phyloP scores from a whole-genome alignment of 2,797 vertebrate genomes.

The Onychomys leucogaster region DNA sequence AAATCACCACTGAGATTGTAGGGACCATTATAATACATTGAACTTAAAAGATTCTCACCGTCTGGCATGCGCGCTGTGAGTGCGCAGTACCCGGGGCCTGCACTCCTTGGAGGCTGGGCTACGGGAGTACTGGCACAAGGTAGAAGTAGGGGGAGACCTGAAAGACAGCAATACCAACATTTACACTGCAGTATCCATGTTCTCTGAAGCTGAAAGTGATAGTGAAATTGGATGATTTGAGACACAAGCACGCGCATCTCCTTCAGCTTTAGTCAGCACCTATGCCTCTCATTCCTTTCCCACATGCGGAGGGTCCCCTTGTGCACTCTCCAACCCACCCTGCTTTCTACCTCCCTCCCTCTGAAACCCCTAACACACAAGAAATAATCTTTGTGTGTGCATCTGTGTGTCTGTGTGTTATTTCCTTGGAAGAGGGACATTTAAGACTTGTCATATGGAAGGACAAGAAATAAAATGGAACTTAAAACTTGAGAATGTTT shows the following conservation, averaged over 20 bases:
- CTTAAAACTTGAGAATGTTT: background rate
- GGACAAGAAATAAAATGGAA: background rate
- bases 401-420: too few species aligned
- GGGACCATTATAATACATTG: background rate
- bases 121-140: rapidly evolving
- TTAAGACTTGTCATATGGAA: background rate
- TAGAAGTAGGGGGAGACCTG: background rate
- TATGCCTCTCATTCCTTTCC: background rate
- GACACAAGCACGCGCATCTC: background rate
- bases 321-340: background rate
- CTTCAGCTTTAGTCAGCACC: background rate
- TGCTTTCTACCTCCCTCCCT: background rate
- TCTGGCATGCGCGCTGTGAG: rapidly evolving
- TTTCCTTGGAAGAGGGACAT: background rate
- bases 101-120: rapidly evolving
- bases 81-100: rapidly evolving
- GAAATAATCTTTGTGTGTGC: background rate
- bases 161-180: background rate
- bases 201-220: background rate
- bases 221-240: background rate
- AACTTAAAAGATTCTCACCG: rapidly evolving
- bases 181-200: rapidly evolving
- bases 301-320: background rate
- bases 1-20: background rate
- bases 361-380: background rate